Evolutionary conservation across 1,140 invertebrate genomes (phyloP).

Genomic region (Phymastichus coffea): DNA sequence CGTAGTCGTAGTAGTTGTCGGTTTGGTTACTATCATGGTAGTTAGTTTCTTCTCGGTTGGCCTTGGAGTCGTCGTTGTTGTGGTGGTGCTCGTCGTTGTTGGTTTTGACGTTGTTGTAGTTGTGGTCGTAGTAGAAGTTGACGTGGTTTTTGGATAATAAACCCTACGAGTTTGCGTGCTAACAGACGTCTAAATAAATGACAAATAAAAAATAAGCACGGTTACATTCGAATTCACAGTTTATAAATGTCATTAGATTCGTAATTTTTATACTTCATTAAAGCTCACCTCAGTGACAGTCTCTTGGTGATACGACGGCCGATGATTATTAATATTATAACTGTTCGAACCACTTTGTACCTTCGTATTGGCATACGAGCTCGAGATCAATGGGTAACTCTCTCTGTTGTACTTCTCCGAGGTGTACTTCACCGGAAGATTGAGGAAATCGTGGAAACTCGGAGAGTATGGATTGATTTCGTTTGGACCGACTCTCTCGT

Average conservation of each 20-base stretch:
- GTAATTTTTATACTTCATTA: constrained; percentile 23
- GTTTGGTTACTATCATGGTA: constrained; percentile 39
- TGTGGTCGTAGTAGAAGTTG: constrained; percentile 37
- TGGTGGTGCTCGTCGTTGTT: constrained; percentile 44
- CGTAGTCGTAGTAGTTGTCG: constrained; percentile 43
- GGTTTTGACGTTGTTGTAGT: constrained; percentile 46
- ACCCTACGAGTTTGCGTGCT: constrained; percentile 35
- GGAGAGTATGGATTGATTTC: constrained; percentile 61
- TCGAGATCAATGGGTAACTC: constrained; percentile 69
- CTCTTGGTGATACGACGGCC: constrained; percentile 58
- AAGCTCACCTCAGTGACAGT: constrained; percentile 47
- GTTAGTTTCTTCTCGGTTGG: constrained; percentile 33
- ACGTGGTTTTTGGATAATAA: constrained; percentile 32
- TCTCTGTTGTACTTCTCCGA: constrained; percentile 62
- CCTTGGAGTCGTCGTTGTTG: constrained; percentile 27
- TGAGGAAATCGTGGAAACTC: constrained; percentile 69
- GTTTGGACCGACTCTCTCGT: constrained; percentile 46
- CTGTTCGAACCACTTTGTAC: constrained; percentile 68
- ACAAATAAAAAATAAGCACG: constrained; percentile 3
- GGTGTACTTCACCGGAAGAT: constrained; percentile 68
- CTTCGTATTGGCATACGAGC: constrained; percentile 71
- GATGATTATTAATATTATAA: constrained; percentile 63
- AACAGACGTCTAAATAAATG: constrained; percentile 12
- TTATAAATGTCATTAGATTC: not conserved
- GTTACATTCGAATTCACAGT: not conserved